Base-by-base conservation (phyloP, 2,113 vertebrate species). In the Stegastes partitus region DNA sequence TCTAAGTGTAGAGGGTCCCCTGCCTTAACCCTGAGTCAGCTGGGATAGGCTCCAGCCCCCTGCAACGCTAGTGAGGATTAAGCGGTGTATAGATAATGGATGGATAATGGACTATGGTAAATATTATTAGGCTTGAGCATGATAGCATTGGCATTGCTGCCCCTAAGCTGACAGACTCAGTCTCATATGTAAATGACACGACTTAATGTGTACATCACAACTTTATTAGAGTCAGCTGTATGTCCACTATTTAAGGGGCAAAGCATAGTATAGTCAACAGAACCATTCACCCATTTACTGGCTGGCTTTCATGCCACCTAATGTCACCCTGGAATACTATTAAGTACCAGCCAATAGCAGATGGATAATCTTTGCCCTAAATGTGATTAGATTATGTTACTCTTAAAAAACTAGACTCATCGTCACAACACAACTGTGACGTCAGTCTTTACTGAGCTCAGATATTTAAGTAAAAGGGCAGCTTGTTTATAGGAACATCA, bases 401-500 rank as follows among this genome's bases (percentile, higher is more conserved):
- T 53, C 19, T 12, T 50, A 47, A 56, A n/a, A 53, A 66, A 59
- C 37, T 61, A 54, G 47, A 55, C 16, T 2, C 26, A 44, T 1
- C 16, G 1, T 57, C 21, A 57, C 3, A 72, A 34, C 23, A 57
- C 5, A 57, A 49, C 6, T 51, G 49, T 68, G 16, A 58, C 21
- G 15, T 50, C 61, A 44, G 25, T 49, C 21, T 28, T 22, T 25
- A 21, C 68, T 16, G 59, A 74, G 45, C 22, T 19, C 50, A 25
- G 28, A 37, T 47, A 39, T 42, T 66, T 44, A 49, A 19, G 16
- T 42, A n/a, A 76, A 63, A 75, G n/a, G 22, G 73, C 28, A 55
- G 19, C 59, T 54, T 53, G 55, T 59, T 45, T 4, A 10, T 50
- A 18, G 47, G 53, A 72, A 47, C 77, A 81, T 74, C 74, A 44